These are phyloP conservation scores for Neoascia interrupta DNA, from an alignment of 2,888 invertebrate genomes.

Conservation along the genomic window DNA sequence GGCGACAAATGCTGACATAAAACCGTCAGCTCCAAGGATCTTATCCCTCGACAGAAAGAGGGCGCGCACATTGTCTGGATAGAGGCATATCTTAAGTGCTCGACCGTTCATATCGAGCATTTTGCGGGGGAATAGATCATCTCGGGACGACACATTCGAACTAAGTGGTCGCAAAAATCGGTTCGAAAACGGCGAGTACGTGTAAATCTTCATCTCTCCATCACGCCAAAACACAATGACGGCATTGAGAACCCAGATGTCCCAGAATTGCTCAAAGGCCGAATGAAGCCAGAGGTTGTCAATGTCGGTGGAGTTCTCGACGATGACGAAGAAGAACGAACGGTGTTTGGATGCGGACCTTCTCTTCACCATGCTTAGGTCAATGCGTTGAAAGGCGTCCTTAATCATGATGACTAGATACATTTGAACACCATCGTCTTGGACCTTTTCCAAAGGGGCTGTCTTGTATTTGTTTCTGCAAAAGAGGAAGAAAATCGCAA, in stretches of 20 bases:
- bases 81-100: slow-evolving; percentile 75
- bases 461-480: slow-evolving; percentile 72
- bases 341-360: slow-evolving; percentile 76
- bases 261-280: slow-evolving; percentile 81
- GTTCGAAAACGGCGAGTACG: slow-evolving; percentile 81
- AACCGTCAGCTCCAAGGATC: slow-evolving; percentile 79
- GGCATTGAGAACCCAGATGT: slow-evolving; percentile 81
- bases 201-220: slow-evolving; percentile 79
- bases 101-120: slow-evolving; percentile 76
- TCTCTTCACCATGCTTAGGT: slow-evolving; percentile 74
- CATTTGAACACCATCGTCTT: slow-evolving; percentile 76
- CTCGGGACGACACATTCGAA: slow-evolving; percentile 48
- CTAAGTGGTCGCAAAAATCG: slow-evolving; percentile 77
- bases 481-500: too few species aligned
- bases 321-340: slow-evolving; percentile 75
- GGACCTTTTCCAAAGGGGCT: slow-evolving; percentile 71
- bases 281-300: slow-evolving; percentile 76
- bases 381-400: slow-evolving; percentile 74
- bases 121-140: slow-evolving; percentile 74
- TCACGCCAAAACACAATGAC: slow-evolving; percentile 74
- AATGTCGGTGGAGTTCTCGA: slow-evolving; percentile 71
- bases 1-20: slow-evolving; percentile 79
- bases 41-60: slow-evolving; percentile 73
- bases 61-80: slow-evolving; percentile 79
- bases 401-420: slow-evolving; percentile 75